Evolutionary conservation across 2,113 vertebrate genomes (phyloP).

Genomic region (Peromyscus leucopus): DNA sequence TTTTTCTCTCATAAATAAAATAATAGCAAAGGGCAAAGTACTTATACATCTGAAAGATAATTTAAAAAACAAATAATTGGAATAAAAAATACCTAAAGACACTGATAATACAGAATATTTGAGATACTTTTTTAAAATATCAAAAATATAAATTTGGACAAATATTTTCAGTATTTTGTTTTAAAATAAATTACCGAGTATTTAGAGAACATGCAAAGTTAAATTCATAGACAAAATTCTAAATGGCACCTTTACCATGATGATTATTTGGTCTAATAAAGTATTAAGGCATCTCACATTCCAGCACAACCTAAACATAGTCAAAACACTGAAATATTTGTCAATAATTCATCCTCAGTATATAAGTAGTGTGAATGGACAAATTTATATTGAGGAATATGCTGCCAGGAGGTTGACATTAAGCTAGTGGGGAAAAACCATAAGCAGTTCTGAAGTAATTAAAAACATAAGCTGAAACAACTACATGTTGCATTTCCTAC

Average conservation of each 20-base stretch:
- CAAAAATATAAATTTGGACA: constrained; percentile 49
- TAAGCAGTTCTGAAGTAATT: not conserved
- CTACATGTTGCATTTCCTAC: not conserved
- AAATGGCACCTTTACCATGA: not conserved
- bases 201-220: constrained; percentile 44
- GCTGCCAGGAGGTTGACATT: not conserved
- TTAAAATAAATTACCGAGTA: constrained; percentile 9
- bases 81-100: constrained; percentile 52
- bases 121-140: not conserved
- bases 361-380: not conserved
- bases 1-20: not conserved
- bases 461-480: constrained; percentile 3
- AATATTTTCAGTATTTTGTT: constrained; percentile 45
- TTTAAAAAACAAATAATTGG: constrained; percentile 65
- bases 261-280: not conserved
- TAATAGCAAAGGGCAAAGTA: constrained; percentile 50
- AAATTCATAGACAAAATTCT: not conserved
- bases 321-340: constrained; percentile 15
- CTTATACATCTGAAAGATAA: constrained; percentile 37
- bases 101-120: not conserved
- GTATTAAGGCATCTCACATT: not conserved
- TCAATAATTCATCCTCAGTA: constrained; percentile 1
- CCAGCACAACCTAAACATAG: not conserved
- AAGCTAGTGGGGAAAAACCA: not conserved
- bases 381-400: not conserved